phyloP scores from a whole-genome alignment of 2,797 vertebrate genomes.

The Peromyscus eremicus region DNA sequence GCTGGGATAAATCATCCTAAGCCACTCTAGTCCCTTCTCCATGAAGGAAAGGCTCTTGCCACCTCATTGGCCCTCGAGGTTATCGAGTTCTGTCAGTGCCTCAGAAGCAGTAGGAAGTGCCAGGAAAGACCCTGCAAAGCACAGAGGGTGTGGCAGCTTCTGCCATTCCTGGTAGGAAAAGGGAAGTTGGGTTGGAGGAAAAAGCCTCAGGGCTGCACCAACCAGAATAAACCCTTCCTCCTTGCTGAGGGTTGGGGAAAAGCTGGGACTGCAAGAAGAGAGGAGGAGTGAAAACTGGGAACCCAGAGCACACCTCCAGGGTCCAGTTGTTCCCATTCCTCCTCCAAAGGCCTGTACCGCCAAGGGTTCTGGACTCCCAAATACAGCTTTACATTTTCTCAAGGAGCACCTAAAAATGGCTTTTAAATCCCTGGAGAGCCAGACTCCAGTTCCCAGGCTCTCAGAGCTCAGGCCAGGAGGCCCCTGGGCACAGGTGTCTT shows the following conservation, averaged over 20 bases:
- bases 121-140: not conserved
- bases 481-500: conserved; percentile 76
- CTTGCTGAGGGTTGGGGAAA: not conserved
- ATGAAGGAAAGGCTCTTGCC: not conserved
- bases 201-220: not conserved
- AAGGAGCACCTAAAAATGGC: conserved; percentile 4
- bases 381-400: conserved; percentile 40
- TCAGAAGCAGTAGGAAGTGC: not conserved
- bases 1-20: not conserved
- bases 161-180: not conserved
- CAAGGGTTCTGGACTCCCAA: conserved; percentile 35
- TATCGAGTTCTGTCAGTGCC: not conserved
- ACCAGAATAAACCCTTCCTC: not conserved
- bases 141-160: not conserved
- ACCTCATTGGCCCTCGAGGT: not conserved
- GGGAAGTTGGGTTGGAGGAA: not conserved
- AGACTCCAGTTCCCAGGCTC: conserved; percentile 18
- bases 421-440: not conserved
- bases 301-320: conserved; percentile 33
- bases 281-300: not conserved
- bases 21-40: not conserved
- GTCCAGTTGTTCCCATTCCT: conserved; percentile 69
- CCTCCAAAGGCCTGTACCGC: conserved; percentile 31
- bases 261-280: not conserved
- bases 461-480: conserved; percentile 48